Percentiles rank a stretch among this genome's conserved stretches.
Conservation (phyloP, 2,113 vertebrate species). For the Synodontis membranacea region DNA sequence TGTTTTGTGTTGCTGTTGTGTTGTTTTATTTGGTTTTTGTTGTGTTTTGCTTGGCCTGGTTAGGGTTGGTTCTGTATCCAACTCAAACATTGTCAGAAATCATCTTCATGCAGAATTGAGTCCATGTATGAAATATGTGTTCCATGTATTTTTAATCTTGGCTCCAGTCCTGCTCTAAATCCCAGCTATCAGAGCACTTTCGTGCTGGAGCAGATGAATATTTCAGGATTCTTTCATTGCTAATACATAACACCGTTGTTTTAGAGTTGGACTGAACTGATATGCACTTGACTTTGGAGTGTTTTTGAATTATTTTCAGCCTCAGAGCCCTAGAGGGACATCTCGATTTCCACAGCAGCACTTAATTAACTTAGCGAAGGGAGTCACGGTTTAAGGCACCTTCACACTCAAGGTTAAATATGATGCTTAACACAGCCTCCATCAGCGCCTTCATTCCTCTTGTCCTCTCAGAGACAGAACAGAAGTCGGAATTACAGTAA, state of each 20-base stretch:
- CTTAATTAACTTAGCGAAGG: conserved; percentile 26
- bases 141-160: conserved; percentile 19
- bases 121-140: neutral
- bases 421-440: neutral
- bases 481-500: neutral
- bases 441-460: neutral
- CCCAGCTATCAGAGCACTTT: neutral
- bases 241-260: conserved; percentile 42
- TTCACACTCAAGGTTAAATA: conserved; percentile 23
- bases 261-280: conserved; percentile 9
- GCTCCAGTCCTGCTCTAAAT: conserved; percentile 6
- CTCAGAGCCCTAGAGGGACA: neutral
- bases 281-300: neutral
- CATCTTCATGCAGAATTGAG: neutral
- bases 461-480: neutral
- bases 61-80: neutral
- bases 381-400: neutral
- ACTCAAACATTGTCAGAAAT: too few relatives aligned
- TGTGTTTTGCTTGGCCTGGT: neutral
- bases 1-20: too few relatives aligned
- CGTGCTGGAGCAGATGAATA: conserved; percentile 13
- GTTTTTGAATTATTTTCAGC: conserved; percentile 10
- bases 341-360: neutral
- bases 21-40: too few relatives aligned
- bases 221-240: conserved; percentile 41